Percentiles rank a stretch among this genome's conserved stretches.
Evolutionary conservation across 2,888 invertebrate genomes (phyloP).

Genomic region (Neoascia interrupta): DNA sequence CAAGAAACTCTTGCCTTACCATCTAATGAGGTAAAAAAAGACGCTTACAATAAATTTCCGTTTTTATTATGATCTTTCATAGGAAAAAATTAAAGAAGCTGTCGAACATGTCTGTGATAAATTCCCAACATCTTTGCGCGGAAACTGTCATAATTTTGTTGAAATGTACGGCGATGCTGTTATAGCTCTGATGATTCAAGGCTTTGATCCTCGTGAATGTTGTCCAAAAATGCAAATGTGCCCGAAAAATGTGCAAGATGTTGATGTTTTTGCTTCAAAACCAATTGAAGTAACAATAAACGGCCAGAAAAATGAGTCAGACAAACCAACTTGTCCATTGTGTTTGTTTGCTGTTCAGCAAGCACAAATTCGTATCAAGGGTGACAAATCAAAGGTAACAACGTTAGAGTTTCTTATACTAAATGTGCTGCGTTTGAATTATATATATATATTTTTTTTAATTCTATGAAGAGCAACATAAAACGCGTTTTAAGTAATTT

Average conservation of each 20-base stretch:
- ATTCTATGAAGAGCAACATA: slow-evolving; percentile 83
- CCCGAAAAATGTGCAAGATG: slow-evolving; percentile 80
- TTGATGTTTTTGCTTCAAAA: slow-evolving; percentile 81
- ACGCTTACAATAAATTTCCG: too few species aligned
- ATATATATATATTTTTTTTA: slow-evolving; percentile 2
- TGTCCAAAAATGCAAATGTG: slow-evolving; percentile 88
- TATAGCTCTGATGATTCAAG: slow-evolving; percentile 88
- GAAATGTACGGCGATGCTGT: slow-evolving; percentile 89
- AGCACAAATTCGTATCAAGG: slow-evolving; percentile 86
- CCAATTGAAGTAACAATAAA: slow-evolving; percentile 71
- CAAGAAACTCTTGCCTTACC: slow-evolving; percentile 87
- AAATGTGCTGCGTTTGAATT: background rate
- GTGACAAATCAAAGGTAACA: slow-evolving; percentile 87
- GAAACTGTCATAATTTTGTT: slow-evolving; percentile 87
- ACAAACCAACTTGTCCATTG: slow-evolving; percentile 88
- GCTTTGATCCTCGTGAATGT: slow-evolving; percentile 75
- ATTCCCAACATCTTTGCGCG: slow-evolving; percentile 83
- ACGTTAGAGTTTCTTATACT: background rate
- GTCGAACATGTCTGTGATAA: slow-evolving; percentile 86
- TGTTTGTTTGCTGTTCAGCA: slow-evolving; percentile 91
- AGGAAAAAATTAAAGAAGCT: slow-evolving; percentile 85
- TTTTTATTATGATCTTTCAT: slow-evolving; percentile 70
- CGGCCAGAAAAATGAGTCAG: slow-evolving; percentile 73
- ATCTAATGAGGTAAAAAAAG: slow-evolving; percentile 83
- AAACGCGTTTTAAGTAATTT: slow-evolving; percentile 85